Conservation (phyloP, 2,888 invertebrate genomes). For the Eurois occulta region DNA sequence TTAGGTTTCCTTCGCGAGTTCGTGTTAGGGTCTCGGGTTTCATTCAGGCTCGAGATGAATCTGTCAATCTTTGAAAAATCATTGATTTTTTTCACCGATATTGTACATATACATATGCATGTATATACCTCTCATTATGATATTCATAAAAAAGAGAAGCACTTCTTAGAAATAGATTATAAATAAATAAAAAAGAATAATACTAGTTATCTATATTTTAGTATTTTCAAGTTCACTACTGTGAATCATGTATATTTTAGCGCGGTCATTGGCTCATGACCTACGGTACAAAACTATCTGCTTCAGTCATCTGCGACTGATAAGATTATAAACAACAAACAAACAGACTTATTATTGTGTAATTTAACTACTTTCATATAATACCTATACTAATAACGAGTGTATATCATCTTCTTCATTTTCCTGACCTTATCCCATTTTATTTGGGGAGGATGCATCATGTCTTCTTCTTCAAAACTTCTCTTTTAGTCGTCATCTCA, state of each 20-base stretch:
- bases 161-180: not conserved
- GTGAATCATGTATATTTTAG: not conserved
- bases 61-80: not conserved
- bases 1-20: not conserved
- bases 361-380: not conserved
- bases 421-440: not conserved
- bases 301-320: conserved; percentile 32
- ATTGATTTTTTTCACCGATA: not conserved
- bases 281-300: conserved; percentile 32
- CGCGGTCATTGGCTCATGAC: conserved; percentile 38
- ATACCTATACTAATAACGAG: not conserved
- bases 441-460: not conserved
- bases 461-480: not conserved
- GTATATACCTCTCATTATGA: not conserved
- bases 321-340: conserved; percentile 26
- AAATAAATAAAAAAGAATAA: not conserved
- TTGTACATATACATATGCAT: not conserved
- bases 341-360: conserved; percentile 2
- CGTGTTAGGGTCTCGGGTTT: not conserved
- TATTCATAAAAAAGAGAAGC: not conserved
- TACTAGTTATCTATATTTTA: conserved; percentile 1
- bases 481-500: not conserved
- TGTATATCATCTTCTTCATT: not conserved
- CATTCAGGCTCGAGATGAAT: not conserved
- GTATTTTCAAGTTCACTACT: conserved; percentile 33